Base-by-base conservation (phyloP, 1,140 invertebrate genomes). In the Samia ricini region DNA sequence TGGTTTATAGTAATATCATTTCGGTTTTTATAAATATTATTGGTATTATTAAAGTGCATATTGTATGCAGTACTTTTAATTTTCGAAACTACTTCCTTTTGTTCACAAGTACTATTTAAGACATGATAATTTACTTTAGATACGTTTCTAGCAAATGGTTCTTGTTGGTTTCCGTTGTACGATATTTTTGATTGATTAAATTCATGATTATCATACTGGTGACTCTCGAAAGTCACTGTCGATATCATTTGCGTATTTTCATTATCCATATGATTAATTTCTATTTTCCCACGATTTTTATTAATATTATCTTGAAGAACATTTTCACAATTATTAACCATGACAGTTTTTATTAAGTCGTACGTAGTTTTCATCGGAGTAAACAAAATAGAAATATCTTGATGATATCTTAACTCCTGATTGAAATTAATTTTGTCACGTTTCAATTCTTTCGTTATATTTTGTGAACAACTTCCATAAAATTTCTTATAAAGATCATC, bases 271-370 rank as follows among this genome's bases (percentile, higher is more conserved):
- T 1, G 4, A 8, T 42, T 42, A 15, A 42, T 42, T 42, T 12
- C 12, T 15, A 42, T 42, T 42, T 42, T 1, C 7, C n/a, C 15
- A 42, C 3, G n/a, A 42, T 42, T 3, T 42, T 42, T 42, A 12
- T 8, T 42, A 15, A 1, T 4, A 19, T 51, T 55, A 55, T 55
- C 15, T 6, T 55, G 19, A 18, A 42, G 7, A 10, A 42, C 18
- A 42, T 57, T 18, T 12, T 42, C 10, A 55, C 8, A 20, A 56
- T 74, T 66, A 21, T 50, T 69, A 56, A 29, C 55, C 20, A 74
- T 18, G 65, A 81, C 56, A 24, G 74, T 69, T 55, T 79, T 65
- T 22, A 85, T 24, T 22, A 85, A 64, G 54, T 83, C 80, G 61
- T 75, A 69, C 6, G 80, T 73, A 24, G 68, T 73, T 63, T 73